phyloP scores from a whole-genome alignment of 1,140 invertebrate species.

The Lepidurus apus region DNA sequence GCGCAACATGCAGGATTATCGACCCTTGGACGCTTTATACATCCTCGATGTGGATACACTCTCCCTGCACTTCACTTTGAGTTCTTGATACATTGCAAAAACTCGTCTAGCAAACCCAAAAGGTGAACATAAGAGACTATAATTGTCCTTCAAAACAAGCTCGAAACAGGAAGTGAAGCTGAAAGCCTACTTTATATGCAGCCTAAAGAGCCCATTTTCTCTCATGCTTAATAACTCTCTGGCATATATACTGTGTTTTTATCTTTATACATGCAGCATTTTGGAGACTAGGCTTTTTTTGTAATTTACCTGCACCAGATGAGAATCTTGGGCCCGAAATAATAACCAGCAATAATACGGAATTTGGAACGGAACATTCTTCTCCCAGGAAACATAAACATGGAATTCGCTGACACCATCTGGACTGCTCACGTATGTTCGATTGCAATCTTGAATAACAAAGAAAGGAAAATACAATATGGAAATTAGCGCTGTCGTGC shows the following conservation, averaged over 20 bases:
- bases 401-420: neutral
- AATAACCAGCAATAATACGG: conserved; percentile 19
- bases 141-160: neutral
- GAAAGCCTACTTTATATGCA: neutral
- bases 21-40: neutral
- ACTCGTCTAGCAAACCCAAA: neutral
- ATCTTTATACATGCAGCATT: neutral
- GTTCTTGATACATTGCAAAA: neutral
- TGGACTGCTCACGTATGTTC: conserved; percentile 10
- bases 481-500: neutral
- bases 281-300: neutral
- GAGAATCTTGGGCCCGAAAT: conserved; percentile 18
- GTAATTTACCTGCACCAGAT: neutral
- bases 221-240: neutral
- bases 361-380: neutral
- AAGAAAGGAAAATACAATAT: neutral
- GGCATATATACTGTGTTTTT: neutral
- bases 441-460: neutral
- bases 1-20: conserved; percentile 21
- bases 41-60: neutral
- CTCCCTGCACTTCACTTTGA: neutral
- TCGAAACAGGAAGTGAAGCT: neutral
- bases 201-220: neutral
- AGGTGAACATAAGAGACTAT: neutral
- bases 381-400: conserved; percentile 9